Base-by-base conservation (phyloP, 2,888 invertebrate species). In the Chromoteleia sp. region DNA sequence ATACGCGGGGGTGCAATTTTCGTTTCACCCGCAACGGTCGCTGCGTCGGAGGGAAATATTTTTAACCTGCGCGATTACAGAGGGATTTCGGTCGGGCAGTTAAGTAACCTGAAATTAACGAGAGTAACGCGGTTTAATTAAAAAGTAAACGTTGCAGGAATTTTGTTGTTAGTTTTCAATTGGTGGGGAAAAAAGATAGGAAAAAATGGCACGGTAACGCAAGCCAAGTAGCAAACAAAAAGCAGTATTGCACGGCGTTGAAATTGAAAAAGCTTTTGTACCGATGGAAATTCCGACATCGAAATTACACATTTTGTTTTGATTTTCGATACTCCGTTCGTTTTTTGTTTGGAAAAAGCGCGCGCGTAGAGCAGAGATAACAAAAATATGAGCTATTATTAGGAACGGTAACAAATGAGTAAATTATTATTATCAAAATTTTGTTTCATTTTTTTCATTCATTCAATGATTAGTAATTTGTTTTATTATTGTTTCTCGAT, bases 231-330 rank as follows among this genome's bases (percentile, higher is more conserved):
- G 25, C 50, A 14, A 50, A 65, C 33, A 41, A 65, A 65, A 65
- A 50, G n/a, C n/a, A 50, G 14, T 14, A 15, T 10, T 30, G 30
- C 12, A 3, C 33, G 12, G 14, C 36, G 36, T 21, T 54, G 67
- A 43, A 67, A 67, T 67, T 67, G 67, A 67, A 67, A 67, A 25
- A 39, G 54, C 67, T 67, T 67, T 52, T 65, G 50, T 48, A 33
- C 50, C 21, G 39, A 19, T 39, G 36, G 14, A 65, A 65, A 65
- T 65, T 45, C 25, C 65, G 19, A 54, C 41, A 33, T 45, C 33
- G 54, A 43, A 68, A 68, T 68, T 68, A 68, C 33, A 56, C 19
- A 56, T 68, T 56, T 56, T 56, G 21, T 68, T 68, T 56, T 43
- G 45, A 68, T 43, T 56, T 68, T 68, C 21, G 56, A 68, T 68